Evolutionary conservation across 2,888 invertebrate genomes (phyloP), one percentile per base, ranked within the genome.

Genomic region (Notocelia uddmanniana): DNA sequence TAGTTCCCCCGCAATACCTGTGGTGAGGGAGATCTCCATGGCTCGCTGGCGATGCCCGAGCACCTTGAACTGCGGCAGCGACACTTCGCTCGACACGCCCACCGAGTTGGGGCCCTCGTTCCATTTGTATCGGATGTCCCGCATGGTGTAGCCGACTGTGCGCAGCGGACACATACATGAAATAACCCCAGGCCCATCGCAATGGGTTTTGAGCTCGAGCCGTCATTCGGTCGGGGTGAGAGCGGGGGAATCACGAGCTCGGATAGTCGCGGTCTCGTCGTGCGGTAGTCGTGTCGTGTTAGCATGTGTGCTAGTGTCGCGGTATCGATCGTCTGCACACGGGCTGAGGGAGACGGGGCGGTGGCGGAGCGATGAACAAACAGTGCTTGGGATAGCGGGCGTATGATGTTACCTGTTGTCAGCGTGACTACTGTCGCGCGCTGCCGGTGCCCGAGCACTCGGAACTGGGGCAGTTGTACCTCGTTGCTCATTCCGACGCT

Each of bases 71-170:
- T 98, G 98, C 94, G 98, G 98, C 93, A 98, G 96, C 89, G 98
- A 98, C 94, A 98, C 98, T 95, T 98, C 98, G 94, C 97, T 97
- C 95, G 98, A 98, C 90, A 98, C 98, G 94, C 98, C 98, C 94
- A 98, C 98, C 92, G 98, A 98, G 95, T 97, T 97, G 90, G 97
- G 97, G 86, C 98, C 98, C 94, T 98, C 97, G 95, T 98, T 97
- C 98, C 98, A 98, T 94, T 97, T 97, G 96, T 98, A 98, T 90
- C 98, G 96, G 96, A 98, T 98, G 96, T 98, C 98, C 95, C 97
- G 96, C 98, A 98, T 98, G 94, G 98, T 98, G 96, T 98, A 98
- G 96, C 98, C 98, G 97, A 98, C 98, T 98, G 96, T 94, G 89
- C 92, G 91, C 90, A 91, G 90, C 91, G 91, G 90, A 92, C 86